Base-by-base conservation (phyloP, 2,888 invertebrate species). In the Trissolcus brochymenae region DNA sequence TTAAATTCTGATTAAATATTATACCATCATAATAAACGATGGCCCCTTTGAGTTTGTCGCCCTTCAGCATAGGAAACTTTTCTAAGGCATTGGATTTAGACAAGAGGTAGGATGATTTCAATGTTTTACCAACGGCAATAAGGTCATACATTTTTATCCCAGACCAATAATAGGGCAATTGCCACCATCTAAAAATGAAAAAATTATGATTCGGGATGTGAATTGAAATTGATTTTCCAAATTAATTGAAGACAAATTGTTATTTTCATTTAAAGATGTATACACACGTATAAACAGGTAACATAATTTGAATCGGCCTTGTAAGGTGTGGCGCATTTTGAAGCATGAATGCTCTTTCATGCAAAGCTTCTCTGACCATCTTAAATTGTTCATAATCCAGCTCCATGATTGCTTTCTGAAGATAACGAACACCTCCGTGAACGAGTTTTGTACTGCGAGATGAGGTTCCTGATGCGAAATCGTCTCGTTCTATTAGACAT, bases 21-120 rank as follows among this genome's bases (percentile, higher is more conserved):
- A 78, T 90, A 96, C 98, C 99, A 90, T 99, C 99, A 89, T 98
- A 99, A 90, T 99, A 99, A n/a, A 99, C 98, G 82, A 99, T 95
- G 41, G 99, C 99, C 43, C 99, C 99, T 83, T 95, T 95, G 9
- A 99, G 91, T 86, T 95, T 95, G 86, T 99, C 98, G 65, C 95
- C 97, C 86, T 97, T 96, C 82, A 99, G 91, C 99, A 99, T 99
- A 0, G 99, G 99, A 88, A 99, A 99, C 68, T 96, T 91, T 90
- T 99, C 99, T 65, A 99, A 91, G 0, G 99, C 98, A 87, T 96
- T 95, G 81, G 94, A 93, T 90, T 98, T 99, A 56, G 96, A 95
- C 64, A 99, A 91, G 85, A 95, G 95, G 90, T 99, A 99, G 16
- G 98, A 98, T 82, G 95, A 94, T 89, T 98, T 98, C 11, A 99